A percentile compares a stretch with the other conserved stretches of the same genome.
Evolutionary conservation across 2,797 vertebrate species (phyloP).

Genomic region (Morus bassanus): DNA sequence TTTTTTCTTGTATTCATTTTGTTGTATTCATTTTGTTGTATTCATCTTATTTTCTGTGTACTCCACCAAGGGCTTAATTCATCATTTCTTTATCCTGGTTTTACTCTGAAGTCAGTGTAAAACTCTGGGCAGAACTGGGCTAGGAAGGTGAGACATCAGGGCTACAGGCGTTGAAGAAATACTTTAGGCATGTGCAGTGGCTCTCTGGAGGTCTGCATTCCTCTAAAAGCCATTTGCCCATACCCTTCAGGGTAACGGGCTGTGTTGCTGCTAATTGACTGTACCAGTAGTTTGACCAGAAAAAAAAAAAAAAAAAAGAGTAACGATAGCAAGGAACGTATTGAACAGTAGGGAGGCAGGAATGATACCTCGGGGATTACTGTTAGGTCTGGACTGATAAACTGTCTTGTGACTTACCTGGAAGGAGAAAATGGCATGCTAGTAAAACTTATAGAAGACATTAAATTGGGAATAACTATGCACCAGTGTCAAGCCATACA

Average conservation of each 20-base stretch:
- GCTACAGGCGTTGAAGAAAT: not conserved
- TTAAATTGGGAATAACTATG: not conserved
- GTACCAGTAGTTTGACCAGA: not conserved
- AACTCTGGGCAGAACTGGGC: not conserved
- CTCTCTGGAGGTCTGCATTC: not conserved
- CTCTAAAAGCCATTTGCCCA: not conserved
- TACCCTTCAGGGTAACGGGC: accelerated
- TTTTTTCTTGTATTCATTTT: no score
- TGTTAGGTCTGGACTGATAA: not conserved
- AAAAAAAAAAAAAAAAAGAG: not conserved
- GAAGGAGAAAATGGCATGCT: not conserved
- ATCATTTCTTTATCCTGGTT: not conserved
- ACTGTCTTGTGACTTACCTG: not conserved
- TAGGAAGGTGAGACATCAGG: not conserved
- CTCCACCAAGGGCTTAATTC: not conserved
- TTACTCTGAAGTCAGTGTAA: not conserved
- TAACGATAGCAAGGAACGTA: not conserved
- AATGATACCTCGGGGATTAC: not conserved
- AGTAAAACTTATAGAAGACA: not conserved
- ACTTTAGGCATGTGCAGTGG: not conserved
- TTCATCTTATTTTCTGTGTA: not conserved
- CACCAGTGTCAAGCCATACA: not conserved
- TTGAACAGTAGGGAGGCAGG: not conserved
- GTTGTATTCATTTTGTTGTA: not conserved
- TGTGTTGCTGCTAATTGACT: not conserved